These are phyloP conservation scores for Gymnothorax javanicus DNA, from an alignment of 2,797 vertebrate genomes.

Conservation along the genomic window DNA sequence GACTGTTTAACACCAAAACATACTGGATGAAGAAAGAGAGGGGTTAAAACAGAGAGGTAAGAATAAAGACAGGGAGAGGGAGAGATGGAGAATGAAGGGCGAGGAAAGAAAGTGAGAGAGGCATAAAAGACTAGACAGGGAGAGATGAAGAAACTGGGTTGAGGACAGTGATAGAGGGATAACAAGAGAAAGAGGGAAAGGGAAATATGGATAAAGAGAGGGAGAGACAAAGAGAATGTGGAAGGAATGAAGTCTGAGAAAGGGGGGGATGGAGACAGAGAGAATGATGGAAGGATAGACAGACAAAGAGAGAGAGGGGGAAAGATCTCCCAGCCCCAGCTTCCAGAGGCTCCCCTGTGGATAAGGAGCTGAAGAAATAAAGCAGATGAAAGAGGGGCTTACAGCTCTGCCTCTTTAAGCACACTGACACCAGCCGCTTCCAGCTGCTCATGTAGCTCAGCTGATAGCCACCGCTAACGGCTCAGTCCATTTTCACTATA, in stretches of 20 bases:
- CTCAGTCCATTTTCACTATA: no score
- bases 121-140: no score
- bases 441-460: background rate
- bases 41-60: no score
- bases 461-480: background rate
- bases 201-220: background rate
- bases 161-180: no score
- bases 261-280: background rate
- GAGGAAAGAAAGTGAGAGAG: no score
- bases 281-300: background rate
- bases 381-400: conserved; percentile 6
- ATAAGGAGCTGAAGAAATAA: conserved; percentile 20
- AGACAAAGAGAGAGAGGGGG: background rate
- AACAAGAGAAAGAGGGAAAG: background rate
- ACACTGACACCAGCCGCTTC: background rate
- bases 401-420: background rate
- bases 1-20: background rate
- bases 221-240: background rate
- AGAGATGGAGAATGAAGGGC: no score
- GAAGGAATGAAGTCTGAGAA: no score
- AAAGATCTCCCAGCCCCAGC: background rate
- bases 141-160: no score
- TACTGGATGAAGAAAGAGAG: no score
- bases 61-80: no score
- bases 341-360: background rate